These are phyloP conservation scores for Salminus brasiliensis DNA, from an alignment of 2,113 vertebrate species.

Conservation along the genomic window DNA sequence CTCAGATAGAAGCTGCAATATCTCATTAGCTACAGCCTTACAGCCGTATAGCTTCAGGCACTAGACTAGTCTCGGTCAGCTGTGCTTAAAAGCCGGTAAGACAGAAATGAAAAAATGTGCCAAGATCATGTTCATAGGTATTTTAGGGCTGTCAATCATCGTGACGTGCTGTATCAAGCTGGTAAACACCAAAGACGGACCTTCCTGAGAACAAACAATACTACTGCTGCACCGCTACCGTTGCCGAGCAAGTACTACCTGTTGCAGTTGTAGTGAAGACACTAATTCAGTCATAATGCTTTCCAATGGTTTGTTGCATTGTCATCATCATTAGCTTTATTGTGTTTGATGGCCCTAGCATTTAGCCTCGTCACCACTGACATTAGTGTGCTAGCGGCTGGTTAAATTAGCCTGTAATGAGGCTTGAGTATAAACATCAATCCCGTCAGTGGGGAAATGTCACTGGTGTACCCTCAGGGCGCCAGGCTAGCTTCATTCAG, in stretches of 20 bases:
- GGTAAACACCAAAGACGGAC: too few relatives aligned
- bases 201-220: too few relatives aligned
- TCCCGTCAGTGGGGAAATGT: conserved; percentile 35
- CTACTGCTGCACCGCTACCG: background rate
- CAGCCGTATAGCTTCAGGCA: too few relatives aligned
- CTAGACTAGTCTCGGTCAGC: too few relatives aligned
- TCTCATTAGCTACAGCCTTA: too few relatives aligned
- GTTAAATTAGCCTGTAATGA: conserved; percentile 40
- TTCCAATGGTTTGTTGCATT: background rate
- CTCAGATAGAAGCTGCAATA: too few relatives aligned
- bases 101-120: too few relatives aligned
- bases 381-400: conserved; percentile 29
- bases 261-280: background rate
- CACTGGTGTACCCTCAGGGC: conserved; percentile 24
- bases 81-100: too few relatives aligned
- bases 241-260: background rate
- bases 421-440: conserved; percentile 37
- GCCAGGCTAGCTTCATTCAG: background rate
- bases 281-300: conserved; percentile 11
- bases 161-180: too few relatives aligned
- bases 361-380: conserved; percentile 32
- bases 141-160: too few relatives aligned
- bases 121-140: too few relatives aligned
- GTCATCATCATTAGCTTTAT: conserved; percentile 31
- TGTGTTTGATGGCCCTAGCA: conserved; percentile 16